Conservation (phyloP, 2,888 invertebrate genomes). For the Apodemia hepburni region DNA sequence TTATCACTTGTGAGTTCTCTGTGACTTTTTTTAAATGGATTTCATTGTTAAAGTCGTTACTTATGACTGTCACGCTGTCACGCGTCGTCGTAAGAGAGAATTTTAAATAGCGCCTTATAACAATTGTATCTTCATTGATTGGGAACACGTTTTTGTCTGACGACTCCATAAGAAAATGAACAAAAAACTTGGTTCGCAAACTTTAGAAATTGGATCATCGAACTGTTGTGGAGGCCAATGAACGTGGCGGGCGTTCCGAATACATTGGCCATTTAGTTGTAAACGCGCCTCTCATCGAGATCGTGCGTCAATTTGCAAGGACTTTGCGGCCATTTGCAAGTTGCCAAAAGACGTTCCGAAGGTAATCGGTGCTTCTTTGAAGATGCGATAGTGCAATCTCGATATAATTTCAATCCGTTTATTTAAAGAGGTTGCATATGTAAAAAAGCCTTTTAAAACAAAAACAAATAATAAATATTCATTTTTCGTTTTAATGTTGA, state of each 20-base stretch:
- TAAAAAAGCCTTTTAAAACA: neutral
- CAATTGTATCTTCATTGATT: constrained; percentile 43
- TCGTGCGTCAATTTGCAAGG: constrained; percentile 27
- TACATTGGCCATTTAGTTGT: constrained; percentile 35
- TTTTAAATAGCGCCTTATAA: neutral
- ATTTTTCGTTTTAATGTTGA: neutral
- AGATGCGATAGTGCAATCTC: neutral
- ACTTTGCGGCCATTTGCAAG: constrained; percentile 3
- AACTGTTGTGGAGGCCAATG: constrained; percentile 63
- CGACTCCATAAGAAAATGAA: constrained; percentile 52
- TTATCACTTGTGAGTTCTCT: neutral
- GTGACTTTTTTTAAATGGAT: neutral
- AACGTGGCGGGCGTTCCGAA: constrained; percentile 45
- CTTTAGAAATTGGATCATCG: constrained; percentile 69
- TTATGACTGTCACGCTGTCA: neutral
- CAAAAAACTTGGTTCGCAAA: constrained; percentile 57
- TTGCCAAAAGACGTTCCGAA: constrained; percentile 8
- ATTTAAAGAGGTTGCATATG: neutral
- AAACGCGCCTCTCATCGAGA: constrained; percentile 29
- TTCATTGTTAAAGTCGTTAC: constrained; percentile 2
- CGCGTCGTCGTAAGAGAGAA: neutral
- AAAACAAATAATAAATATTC: neutral
- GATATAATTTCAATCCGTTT: neutral
- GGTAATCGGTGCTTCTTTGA: neutral
- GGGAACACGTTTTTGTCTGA: constrained; percentile 51